phyloP scores from a whole-genome alignment of 2,113 vertebrate genomes.

The Pelvicachromis taeniatus region DNA sequence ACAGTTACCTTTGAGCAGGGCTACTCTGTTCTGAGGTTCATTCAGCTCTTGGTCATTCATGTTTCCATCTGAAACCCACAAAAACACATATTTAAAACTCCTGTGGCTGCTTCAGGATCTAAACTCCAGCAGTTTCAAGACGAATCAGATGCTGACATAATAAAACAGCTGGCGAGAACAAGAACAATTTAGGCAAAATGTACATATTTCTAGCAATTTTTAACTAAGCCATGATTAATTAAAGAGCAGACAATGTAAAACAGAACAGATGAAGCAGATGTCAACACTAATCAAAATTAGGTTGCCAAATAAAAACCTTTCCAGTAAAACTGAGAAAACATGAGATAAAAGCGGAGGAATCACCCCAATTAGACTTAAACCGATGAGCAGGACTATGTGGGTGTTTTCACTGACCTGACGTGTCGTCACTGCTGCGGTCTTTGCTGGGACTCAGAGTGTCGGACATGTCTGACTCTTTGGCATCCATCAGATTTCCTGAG shows the following conservation, averaged over 20 bases:
- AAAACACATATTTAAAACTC: neutral
- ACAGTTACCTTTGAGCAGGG: slow-evolving; percentile 88
- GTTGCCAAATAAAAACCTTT: neutral
- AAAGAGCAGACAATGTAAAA: neutral
- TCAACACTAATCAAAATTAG: neutral
- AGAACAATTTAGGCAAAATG: neutral
- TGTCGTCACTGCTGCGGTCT: slow-evolving; percentile 96
- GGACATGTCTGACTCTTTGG: slow-evolving; percentile 94
- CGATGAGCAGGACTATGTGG: neutral
- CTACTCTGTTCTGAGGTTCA: slow-evolving; percentile 89
- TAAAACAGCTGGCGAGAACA: neutral
- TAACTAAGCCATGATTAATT: neutral
- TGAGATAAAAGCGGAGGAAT: neutral
- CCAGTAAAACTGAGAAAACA: neutral
- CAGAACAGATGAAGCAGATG: neutral
- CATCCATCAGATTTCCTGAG: slow-evolving; percentile 86
- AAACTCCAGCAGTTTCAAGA: neutral
- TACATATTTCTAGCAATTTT: neutral
- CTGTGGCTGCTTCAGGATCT: neutral
- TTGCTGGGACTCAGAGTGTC: slow-evolving; percentile 98
- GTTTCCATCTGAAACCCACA: slow-evolving; percentile 81
- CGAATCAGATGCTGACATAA: neutral
- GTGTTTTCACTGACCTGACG: slow-evolving; percentile 79
- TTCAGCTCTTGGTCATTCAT: slow-evolving; percentile 97
- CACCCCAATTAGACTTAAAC: neutral